A percentile compares a stretch with the other conserved stretches of the same genome.
phyloP scores from a whole-genome alignment of 2,888 invertebrate genomes.

The Mystacides longicornis region DNA sequence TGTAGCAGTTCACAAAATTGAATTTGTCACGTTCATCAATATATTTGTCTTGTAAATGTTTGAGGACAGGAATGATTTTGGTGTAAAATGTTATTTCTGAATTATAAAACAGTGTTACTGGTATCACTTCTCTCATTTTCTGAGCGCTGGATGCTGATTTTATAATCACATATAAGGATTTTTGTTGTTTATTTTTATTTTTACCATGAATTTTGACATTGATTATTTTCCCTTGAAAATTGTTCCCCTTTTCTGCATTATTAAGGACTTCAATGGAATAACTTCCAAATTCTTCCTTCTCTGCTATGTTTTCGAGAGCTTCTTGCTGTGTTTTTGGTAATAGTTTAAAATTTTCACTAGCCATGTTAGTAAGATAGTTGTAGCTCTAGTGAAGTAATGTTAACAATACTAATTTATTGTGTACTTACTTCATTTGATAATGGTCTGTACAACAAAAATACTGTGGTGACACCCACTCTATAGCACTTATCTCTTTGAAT shows the following conservation, averaged over 20 bases:
- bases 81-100: constrained; percentile 10
- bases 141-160: constrained; percentile 4
- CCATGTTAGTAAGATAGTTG: too few relatives aligned
- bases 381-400: too few relatives aligned
- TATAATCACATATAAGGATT: constrained; percentile 7
- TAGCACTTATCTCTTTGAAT: too few relatives aligned
- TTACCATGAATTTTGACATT: constrained; percentile 9
- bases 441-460: too few relatives aligned
- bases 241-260: constrained; percentile 8
- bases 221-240: constrained; percentile 13
- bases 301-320: not conserved
- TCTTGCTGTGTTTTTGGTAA: not conserved
- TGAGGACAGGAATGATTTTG: constrained; percentile 5
- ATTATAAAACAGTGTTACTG: not conserved
- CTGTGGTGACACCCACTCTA: too few relatives aligned
- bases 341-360: not conserved
- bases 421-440: too few relatives aligned
- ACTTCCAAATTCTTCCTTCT: not conserved
- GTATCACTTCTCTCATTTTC: constrained; percentile 4
- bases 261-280: not conserved
- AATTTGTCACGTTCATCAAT: not conserved
- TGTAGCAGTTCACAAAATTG: constrained; percentile 9
- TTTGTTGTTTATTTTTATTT: constrained; percentile 2
- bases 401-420: too few relatives aligned
- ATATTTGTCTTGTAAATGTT: constrained; percentile 4